These are phyloP conservation scores for Muraenolepis orangiensis DNA, from an alignment of 2,797 vertebrate genomes.

Conservation along the genomic window DNA sequence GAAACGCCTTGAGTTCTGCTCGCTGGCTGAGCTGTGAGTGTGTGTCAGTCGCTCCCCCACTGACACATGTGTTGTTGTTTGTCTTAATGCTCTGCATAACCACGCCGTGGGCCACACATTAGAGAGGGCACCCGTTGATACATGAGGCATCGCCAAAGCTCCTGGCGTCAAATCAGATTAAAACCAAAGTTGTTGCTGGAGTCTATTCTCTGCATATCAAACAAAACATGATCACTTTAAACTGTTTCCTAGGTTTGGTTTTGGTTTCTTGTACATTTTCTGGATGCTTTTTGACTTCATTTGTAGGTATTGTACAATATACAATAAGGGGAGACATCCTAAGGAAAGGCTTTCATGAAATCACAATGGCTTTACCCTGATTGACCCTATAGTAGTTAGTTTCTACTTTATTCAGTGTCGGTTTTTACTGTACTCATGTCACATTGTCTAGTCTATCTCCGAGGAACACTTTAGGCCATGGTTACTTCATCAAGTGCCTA, in stretches of 20 bases:
- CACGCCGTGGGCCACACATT: background rate
- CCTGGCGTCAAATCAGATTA: background rate
- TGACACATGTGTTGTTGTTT: too few species aligned
- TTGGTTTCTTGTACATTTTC: background rate
- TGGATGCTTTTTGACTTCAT: background rate
- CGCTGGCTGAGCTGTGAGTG: slow-evolving; percentile 1
- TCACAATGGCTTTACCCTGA: background rate
- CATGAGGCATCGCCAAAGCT: background rate
- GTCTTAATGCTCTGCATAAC: background rate
- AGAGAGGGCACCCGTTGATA: background rate
- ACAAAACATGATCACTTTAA: background rate
- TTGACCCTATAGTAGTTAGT: background rate
- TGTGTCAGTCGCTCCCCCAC: background rate
- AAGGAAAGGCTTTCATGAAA: background rate
- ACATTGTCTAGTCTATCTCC: background rate
- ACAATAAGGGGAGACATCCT: background rate
- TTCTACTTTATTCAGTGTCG: background rate
- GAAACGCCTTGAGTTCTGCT: background rate
- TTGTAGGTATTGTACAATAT: background rate
- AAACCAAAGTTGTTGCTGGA: background rate
- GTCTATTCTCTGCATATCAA: background rate
- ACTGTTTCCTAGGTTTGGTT: background rate
- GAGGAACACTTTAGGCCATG: background rate
- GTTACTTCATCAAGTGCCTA: background rate
- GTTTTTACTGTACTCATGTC: background rate